These are phyloP conservation scores for Antidorcas marsupialis DNA, from an alignment of 2,113 vertebrate species.

Conservation along the genomic window DNA sequence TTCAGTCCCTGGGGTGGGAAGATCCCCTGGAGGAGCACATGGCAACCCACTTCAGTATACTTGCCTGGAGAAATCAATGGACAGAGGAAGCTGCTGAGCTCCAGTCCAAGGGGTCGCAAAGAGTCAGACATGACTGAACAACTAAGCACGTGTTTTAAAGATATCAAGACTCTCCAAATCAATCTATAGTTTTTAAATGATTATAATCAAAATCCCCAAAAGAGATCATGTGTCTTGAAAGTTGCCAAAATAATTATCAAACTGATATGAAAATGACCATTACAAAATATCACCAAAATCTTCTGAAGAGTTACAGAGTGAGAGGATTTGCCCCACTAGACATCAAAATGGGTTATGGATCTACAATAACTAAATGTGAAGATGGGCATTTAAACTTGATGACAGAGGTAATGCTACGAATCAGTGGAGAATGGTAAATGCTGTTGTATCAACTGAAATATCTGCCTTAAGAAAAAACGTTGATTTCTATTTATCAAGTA, in stretches of 20 bases:
- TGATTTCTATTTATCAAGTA: background rate
- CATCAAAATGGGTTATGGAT: background rate
- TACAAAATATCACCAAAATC: background rate
- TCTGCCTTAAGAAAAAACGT: background rate
- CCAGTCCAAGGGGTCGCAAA: background rate
- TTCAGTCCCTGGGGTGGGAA: background rate
- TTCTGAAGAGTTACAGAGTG: background rate
- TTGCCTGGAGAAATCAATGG: background rate
- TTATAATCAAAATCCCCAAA: background rate
- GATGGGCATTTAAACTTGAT: background rate
- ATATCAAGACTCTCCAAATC: background rate
- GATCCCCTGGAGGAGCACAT: background rate
- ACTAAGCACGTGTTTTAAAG: background rate
- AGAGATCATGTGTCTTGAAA: background rate
- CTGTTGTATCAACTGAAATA: background rate
- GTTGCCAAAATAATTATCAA: background rate
- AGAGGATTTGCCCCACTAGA: background rate
- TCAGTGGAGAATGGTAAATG: background rate
- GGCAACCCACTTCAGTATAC: background rate
- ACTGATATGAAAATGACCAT: background rate
- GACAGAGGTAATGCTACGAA: background rate
- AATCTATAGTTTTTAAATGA: background rate
- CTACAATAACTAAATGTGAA: background rate
- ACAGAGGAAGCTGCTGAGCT: background rate
- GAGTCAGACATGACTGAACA: background rate